phyloP scores from a whole-genome alignment of 2,797 vertebrate genomes.

The Nyctibius grandis region DNA sequence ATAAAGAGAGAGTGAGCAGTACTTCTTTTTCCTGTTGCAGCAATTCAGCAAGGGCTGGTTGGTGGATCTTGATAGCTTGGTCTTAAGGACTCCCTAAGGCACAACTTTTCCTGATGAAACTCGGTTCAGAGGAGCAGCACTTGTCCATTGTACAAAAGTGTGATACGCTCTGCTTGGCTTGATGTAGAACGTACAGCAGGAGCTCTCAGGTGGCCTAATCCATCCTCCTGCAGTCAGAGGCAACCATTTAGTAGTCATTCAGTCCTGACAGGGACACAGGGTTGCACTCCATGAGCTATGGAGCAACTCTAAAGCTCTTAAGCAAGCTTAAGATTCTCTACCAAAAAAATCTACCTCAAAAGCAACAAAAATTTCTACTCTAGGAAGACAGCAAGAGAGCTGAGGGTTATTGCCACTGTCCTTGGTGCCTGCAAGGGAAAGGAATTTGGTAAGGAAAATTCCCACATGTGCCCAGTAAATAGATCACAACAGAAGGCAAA shows the following conservation, averaged over 20 bases:
- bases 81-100: background rate
- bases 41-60: background rate
- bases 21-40: background rate
- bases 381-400: background rate
- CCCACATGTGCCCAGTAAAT: background rate
- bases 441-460: background rate
- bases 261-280: background rate
- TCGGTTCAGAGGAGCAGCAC: background rate
- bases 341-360: background rate
- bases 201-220: background rate
- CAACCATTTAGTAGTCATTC: background rate
- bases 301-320: background rate
- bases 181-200: background rate
- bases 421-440: background rate
- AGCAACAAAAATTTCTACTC: background rate
- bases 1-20: background rate
- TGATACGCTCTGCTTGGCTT: background rate
- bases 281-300: background rate
- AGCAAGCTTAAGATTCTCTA: background rate
- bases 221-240: background rate
- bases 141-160: background rate
- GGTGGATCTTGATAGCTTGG: background rate
- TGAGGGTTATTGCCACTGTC: background rate
- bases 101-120: background rate
- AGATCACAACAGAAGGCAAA: background rate